Base-by-base conservation (phyloP, 2,888 invertebrate species). In the Phaedon cochleariae region DNA sequence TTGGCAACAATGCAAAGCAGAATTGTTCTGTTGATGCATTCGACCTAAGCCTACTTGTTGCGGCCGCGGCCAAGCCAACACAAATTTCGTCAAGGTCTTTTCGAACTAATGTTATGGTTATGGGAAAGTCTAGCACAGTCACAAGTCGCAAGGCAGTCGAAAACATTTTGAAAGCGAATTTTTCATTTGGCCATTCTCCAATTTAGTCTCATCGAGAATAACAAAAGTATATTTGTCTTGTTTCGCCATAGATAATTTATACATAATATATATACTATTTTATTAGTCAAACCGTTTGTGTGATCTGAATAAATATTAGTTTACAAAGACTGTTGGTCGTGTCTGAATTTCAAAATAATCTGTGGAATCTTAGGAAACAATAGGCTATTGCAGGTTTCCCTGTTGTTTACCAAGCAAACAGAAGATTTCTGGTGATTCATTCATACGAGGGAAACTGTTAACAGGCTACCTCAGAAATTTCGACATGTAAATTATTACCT, bases 21-120 rank as follows among this genome's bases (percentile, higher is more conserved):
- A 34, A 34, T n/a, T 41, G 41, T 41, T 41, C 41, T 41, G 41
- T 15, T 41, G 41, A 41, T 68, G 71, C 71, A 69, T 74, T 73
- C 77, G 75, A 76, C 76, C 75, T 75, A 73, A 74, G 75, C 75
- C 76, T 76, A 77, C 76, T 76, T 75, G 78, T 75, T 75, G 73
- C 73, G 69, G 73, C 73, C 69, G 70, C n/a, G n/a, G n/a, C n/a
- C n/a, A n/a, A n/a, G n/a, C n/a, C n/a, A n/a, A n/a, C 64, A 67
- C 67, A 63, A 72, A 74, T 73, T 75, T 73, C 73, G 69, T 72
- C 73, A 74, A 70, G 73, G 74, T 72, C 68, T 66, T 62, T 53
- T 64, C 64, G 59, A 58, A 46, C 64, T 64, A 58, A 66, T 69
- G 64, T 65, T 54, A 57, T 58, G 52, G 34, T 55, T 62, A 59